A percentile compares a stretch with the other conserved stretches of the same genome.
phyloP scores from a whole-genome alignment of 1,140 invertebrate genomes.

The Bombus superbus region DNA sequence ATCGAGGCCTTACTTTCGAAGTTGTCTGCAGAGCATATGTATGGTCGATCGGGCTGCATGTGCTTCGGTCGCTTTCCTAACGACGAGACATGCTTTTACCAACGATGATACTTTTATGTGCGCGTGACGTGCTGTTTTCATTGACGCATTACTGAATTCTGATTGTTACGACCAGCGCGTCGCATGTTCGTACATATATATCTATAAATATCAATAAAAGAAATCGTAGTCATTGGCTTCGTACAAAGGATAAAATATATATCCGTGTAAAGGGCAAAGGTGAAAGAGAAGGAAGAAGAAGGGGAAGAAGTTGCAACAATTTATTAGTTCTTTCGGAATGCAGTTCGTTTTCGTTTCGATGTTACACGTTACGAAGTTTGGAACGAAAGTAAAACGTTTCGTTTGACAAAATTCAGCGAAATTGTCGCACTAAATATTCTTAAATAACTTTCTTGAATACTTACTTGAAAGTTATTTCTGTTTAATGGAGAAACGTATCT shows the following conservation, averaged over 20 bases:
- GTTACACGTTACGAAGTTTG: conserved; percentile 9
- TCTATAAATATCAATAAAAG: background rate
- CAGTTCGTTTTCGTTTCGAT: conserved; percentile 32
- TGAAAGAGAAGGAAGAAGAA: background rate
- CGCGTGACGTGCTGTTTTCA: conserved; percentile 56
- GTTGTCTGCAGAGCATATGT: conserved; percentile 42
- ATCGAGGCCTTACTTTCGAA: conserved; percentile 77
- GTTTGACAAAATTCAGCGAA: background rate
- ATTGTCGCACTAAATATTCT: background rate
- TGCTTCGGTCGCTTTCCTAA: conserved; percentile 63
- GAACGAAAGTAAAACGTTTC: conserved; percentile 17
- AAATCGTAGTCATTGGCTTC: background rate
- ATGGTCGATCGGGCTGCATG: conserved; percentile 36
- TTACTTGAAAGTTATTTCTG: too few species aligned
- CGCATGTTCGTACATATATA: background rate
- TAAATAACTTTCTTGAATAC: background rate
- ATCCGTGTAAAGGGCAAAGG: too few species aligned
- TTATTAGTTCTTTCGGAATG: conserved; percentile 1
- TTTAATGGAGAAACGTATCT: background rate
- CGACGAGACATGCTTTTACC: conserved; percentile 60
- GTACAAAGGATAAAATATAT: too few species aligned
- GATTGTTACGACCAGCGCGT: background rate
- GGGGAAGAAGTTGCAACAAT: background rate
- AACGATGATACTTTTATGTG: conserved; percentile 46
- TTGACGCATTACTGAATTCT: conserved; percentile 37